Base-by-base conservation (phyloP, 1,140 invertebrate genomes). In the Papilio aristodemus region DNA sequence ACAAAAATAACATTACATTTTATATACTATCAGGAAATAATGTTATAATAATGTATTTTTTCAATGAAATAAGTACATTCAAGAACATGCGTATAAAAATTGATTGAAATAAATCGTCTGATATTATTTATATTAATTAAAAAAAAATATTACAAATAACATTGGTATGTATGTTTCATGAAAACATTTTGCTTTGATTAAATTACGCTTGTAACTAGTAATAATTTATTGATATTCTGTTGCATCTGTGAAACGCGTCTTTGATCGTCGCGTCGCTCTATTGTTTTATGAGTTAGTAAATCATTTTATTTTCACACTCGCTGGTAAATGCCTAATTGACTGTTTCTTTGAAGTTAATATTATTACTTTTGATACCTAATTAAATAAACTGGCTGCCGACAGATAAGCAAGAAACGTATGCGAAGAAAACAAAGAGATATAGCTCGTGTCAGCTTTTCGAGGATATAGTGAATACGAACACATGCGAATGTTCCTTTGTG, bases 351-450 rank as follows among this genome's bases (percentile, higher is more conserved):
- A 54, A 22, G 46, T 54, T 10, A 32, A 32, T 32, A 50, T 50
- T 54, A 54, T 54, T 54, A 25, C 46, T 9, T 54, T 54, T 54
- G 19, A 25, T 54, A 54, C 19, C 22, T 22, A 54, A 54, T 54
- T 54, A 54, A 54, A 54, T 84, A 80, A 83, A 84, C 77, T 75
- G 69, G 74, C 79, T 79, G 75, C 76, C 78, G 74, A 70, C 72
- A 77, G 75, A 81, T 80, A 85, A 78, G 67, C 69, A 74, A 70
- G 76, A 70, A 43, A 43, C 71, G 67, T 73, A 77, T 79, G 78
- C 72, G 79, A 81, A 86, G 77, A 86, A 84, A 86, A 86, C 79
- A 84, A 80, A 84, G 77, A 84, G 84, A 83, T 78, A 77, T 71
- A 41, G 27, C 27, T 71, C 72, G 75, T 79, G 73, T 80, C 71